Evolutionary conservation across 2,888 invertebrate genomes (phyloP).

Genomic region (Rotaria magnacalcarata): DNA sequence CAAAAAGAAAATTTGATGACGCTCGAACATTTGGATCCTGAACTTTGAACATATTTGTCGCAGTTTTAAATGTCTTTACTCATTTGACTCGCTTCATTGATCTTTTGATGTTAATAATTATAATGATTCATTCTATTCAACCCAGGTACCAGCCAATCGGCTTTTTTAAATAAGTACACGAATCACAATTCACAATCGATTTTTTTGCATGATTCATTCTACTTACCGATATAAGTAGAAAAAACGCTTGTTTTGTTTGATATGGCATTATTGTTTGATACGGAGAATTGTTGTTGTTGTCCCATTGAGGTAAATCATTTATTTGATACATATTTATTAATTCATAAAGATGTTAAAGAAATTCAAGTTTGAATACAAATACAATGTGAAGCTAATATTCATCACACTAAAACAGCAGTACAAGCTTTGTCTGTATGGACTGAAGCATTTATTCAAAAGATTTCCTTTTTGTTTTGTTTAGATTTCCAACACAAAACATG

Average conservation of each 20-base stretch:
- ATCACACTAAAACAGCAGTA: constrained; percentile 19
- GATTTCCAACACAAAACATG: not conserved
- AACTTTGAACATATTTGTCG: not conserved
- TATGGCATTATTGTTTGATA: not conserved
- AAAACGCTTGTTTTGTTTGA: not conserved
- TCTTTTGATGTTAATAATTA: too few relatives aligned
- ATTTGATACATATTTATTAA: constrained; percentile 35
- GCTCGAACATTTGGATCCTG: fast-evolving
- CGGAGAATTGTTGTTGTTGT: not conserved
- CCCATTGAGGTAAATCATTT: not conserved
- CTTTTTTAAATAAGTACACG: not conserved
- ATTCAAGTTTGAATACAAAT: constrained; percentile 29
- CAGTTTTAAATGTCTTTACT: not conserved
- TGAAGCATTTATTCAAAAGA: constrained; percentile 15
- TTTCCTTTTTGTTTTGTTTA: not conserved
- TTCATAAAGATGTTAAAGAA: constrained; percentile 10
- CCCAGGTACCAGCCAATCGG: not conserved
- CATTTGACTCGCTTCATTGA: not conserved
- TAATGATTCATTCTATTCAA: too few relatives aligned
- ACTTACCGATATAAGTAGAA: not conserved
- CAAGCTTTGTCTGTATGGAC: constrained; percentile 18
- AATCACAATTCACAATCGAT: not conserved
- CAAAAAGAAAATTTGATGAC: not conserved
- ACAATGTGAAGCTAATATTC: constrained; percentile 15
- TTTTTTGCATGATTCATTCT: not conserved